Conservation (phyloP, 1,140 invertebrate species). For the Lutraria rhynchaena region DNA sequence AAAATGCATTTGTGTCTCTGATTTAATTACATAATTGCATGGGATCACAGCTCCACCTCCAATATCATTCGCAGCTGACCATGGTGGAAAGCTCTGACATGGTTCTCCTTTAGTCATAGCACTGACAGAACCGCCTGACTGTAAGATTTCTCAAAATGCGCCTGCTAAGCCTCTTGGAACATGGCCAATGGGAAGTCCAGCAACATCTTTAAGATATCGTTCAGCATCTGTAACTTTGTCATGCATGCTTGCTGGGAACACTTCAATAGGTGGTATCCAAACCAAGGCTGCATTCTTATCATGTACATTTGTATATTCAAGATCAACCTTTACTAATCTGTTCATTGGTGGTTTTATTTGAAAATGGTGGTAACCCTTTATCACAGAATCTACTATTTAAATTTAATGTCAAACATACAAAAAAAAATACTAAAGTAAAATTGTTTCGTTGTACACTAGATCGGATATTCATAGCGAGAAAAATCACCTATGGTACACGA, state of each 20-base stretch:
- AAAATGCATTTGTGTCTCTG: slow-evolving; percentile 6
- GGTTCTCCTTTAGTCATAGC: slow-evolving; percentile 27
- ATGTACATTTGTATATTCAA: slow-evolving; percentile 51
- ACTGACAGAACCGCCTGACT: slow-evolving; percentile 21
- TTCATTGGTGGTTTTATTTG: slow-evolving; percentile 40
- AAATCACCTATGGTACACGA: too few species aligned
- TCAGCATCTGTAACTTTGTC: slow-evolving; percentile 34
- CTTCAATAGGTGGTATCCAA: slow-evolving; percentile 34
- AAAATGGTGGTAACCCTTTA: slow-evolving; percentile 49
- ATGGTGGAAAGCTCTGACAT: slow-evolving; percentile 44
- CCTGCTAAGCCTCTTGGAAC: slow-evolving; percentile 42
- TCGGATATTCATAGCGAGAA: too few species aligned
- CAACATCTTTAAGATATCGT: slow-evolving; percentile 38
- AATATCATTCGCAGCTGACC: slow-evolving; percentile 36
- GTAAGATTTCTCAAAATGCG: slow-evolving; percentile 45
- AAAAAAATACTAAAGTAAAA: too few species aligned
- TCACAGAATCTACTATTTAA: slow-evolving; percentile 43
- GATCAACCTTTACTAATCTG: slow-evolving; percentile 8
- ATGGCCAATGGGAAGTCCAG: slow-evolving; percentile 56
- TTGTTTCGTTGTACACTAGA: too few species aligned
- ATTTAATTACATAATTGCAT: background rate
- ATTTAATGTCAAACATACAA: too few species aligned
- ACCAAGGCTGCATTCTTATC: slow-evolving; percentile 42
- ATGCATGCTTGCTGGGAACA: background rate
- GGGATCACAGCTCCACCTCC: slow-evolving; percentile 45